phyloP scores from a whole-genome alignment of 2,113 vertebrate genomes.

The Turdus rufiventris region DNA sequence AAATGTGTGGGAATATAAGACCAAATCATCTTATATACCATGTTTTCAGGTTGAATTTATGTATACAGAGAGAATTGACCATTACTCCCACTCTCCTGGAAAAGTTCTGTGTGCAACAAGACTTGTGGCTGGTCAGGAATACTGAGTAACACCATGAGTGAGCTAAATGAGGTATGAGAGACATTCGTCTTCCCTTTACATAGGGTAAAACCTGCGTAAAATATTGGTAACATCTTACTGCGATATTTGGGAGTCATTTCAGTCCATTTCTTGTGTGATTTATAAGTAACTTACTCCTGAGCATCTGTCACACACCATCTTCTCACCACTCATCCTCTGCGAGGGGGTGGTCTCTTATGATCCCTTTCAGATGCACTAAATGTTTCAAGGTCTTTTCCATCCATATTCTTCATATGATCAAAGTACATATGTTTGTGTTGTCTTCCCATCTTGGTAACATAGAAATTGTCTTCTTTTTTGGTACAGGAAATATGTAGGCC shows the following conservation, averaged over 20 bases:
- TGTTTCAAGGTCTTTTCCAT: slow-evolving; percentile 3
- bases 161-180: not conserved
- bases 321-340: not conserved
- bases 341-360: not conserved
- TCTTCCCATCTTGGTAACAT: not conserved
- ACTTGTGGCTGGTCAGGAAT: not conserved
- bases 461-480: not conserved
- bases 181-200: not conserved
- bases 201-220: not conserved
- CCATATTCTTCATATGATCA: not conserved
- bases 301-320: slow-evolving; percentile 1
- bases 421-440: not conserved
- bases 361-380: not conserved
- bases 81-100: not conserved
- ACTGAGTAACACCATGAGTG: not conserved
- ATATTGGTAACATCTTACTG: not conserved
- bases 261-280: not conserved
- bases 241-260: not conserved
- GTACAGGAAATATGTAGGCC: not conserved
- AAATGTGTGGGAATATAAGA: not conserved
- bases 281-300: not conserved
- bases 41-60: not conserved
- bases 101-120: not conserved
- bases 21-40: not conserved
- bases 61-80: not conserved